Base-by-base conservation (phyloP, 37 sponge, comb jelly and placozoan species). In the Halisarca cf. caerulea region DNA sequence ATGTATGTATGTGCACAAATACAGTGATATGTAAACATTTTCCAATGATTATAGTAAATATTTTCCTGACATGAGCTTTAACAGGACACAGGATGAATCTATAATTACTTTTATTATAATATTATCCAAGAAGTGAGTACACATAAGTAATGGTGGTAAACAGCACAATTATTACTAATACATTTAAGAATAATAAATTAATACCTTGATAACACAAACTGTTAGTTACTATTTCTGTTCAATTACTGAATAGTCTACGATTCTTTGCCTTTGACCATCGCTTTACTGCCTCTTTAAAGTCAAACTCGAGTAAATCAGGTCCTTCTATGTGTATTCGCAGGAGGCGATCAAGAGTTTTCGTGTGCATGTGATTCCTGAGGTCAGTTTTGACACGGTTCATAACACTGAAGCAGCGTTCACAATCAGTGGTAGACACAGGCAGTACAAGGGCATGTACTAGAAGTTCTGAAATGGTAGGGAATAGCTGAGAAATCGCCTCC, bases 321-420 rank as follows among this genome's bases (percentile, higher is more conserved):
- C 77, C 85, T 75, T 85, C 85, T 27, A 75, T 78, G 28, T 58
- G 75, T 20, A 85, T 85, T 58, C 85, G 30, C 61, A 73, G 78
- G 42, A 72, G 58, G 18, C n/a, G 42, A 53, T 85, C 58, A 23
- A 85, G 71, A 32, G 85, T 85, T 66, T 59, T 27, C 23, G 66
- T 84, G 45, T 37, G 38, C 59, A 84, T 72, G 18, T 58, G 78
- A 84, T 72, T 84, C 58, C 85, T 44, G 38, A 84, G 73, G 32
- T 72, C 58, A 38, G 85, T 84, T 72, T 84, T 84, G 17, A 84
- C 58, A 11, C 85, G 35, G 20, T 59, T 51, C 59, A 84, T 68
- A 39, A 70, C 73, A 34, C 71, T 66, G 44, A 84, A 84, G 37
- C 66, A 43, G 9, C 78, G 55, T 54, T 84, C 75, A 45, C 85